phyloP scores from a whole-genome alignment of 30 jellyfish, hydroid and myxozoan genomes.

The Cassiopea andromeda region DNA sequence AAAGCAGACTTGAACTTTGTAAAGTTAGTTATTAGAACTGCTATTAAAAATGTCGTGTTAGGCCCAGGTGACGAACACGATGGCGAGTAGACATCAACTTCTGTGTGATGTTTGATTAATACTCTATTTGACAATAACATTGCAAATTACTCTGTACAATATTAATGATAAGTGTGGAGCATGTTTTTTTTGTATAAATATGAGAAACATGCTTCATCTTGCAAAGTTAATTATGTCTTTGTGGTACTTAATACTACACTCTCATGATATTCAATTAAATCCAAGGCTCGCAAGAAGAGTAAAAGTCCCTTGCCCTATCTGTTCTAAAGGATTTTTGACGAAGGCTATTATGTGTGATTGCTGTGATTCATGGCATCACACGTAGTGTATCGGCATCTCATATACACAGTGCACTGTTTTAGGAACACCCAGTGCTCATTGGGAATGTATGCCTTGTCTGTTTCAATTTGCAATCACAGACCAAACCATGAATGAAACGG shows the following conservation, averaged over 20 bases:
- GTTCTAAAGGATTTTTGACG: constrained; percentile 67
- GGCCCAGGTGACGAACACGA: too few species aligned
- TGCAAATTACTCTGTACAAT: too few species aligned
- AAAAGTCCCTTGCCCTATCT: constrained; percentile 56
- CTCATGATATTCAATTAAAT: constrained; percentile 45
- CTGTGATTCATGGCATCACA: constrained; percentile 61
- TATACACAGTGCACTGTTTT: constrained; percentile 21
- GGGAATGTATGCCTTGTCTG: constrained; percentile 64
- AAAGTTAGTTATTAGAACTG: too few species aligned
- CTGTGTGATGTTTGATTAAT: too few species aligned
- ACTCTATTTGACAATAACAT: too few species aligned
- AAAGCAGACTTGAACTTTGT: too few species aligned
- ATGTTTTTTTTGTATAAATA: too few species aligned
- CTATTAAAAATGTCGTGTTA: too few species aligned
- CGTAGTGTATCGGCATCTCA: constrained; percentile 68
- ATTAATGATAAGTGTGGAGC: too few species aligned
- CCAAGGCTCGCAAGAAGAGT: constrained; percentile 69
- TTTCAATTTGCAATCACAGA: constrained; percentile 55
- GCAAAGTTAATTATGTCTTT: constrained; percentile 45
- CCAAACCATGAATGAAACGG: constrained; percentile 49
- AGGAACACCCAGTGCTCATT: constrained; percentile 63
- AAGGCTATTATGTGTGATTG: constrained; percentile 53
- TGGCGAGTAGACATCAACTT: too few species aligned
- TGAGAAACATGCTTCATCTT: constrained; percentile 54
- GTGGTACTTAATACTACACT: constrained; percentile 51